Evolutionary conservation across 92 coral and sea anemone genomes (phyloP), one percentile per base, ranked within the genome.

Genomic region (Palythoa grandis): DNA sequence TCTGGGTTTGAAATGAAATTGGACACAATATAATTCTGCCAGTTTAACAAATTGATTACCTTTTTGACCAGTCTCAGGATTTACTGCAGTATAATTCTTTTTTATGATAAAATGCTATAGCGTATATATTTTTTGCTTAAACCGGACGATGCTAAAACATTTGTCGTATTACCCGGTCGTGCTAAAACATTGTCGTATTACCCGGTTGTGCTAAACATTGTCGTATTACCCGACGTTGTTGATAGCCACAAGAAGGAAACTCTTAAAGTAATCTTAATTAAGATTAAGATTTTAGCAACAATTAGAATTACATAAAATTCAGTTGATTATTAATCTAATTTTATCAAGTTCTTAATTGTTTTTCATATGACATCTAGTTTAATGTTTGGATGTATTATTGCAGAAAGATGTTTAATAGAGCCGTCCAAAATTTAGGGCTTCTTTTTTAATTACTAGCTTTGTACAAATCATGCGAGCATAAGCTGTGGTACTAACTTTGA

Each of bases 291-390:
- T 76, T 76, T 76, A 76, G 47, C 39, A 52, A 76, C 35, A 80
- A 47, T 65, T 80, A 23, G 65, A 80, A 57, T 48, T 20, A 25
- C 1, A 40, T 80, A 56, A 65, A 38, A 15, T 78, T 58, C 4
- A 52, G 38, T 24, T 20, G 70, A 23, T 76, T 76, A 24, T 25
- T 6, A 22, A 47, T 80, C 14, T 23, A 70, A 29, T 80, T 80
- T 80, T 80, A 80, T 35, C 29, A n/a, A 65, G 84, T 79, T 43
- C 60, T 20, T 65, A 65, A 23, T 80, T 16, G 54, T 40, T 65
- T 43, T 19, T 76, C 80, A 52, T 17, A 76, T 76, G 38, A 17
- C 22, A 47, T 25, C 17, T 23, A 23, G 80, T 52, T 76, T 76
- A 22, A 57, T 1, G 17, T 76, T 76, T 76, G 53, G 19, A 20